phyloP scores from a whole-genome alignment of 2,113 vertebrate species.

The Lophius piscatorius region DNA sequence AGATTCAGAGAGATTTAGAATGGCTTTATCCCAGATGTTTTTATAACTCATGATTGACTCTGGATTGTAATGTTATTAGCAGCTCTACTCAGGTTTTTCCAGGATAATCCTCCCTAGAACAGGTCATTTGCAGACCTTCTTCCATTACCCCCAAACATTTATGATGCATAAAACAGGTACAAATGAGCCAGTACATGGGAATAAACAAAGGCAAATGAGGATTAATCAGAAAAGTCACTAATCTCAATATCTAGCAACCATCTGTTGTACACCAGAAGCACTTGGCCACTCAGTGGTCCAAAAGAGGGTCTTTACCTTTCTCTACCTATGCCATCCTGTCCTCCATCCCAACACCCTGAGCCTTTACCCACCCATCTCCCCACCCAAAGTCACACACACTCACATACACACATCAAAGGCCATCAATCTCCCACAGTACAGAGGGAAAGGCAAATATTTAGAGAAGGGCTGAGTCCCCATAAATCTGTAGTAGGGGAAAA shows the following conservation, averaged over 20 bases:
- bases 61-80: slow-evolving; percentile 72
- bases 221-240: background rate
- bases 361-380: slow-evolving; percentile 59
- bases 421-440: slow-evolving; percentile 83
- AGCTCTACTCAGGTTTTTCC: slow-evolving; percentile 42
- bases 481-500: slow-evolving; percentile 82
- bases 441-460: slow-evolving; percentile 87
- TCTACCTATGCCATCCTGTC: slow-evolving; percentile 27
- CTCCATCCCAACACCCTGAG: slow-evolving; percentile 58
- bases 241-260: slow-evolving; percentile 1
- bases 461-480: slow-evolving; percentile 83
- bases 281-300: slow-evolving; percentile 22
- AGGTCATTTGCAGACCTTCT: slow-evolving; percentile 53
- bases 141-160: slow-evolving; percentile 43
- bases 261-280: slow-evolving; percentile 13
- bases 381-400: slow-evolving; percentile 46
- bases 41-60: slow-evolving; percentile 65
- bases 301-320: slow-evolving; percentile 54
- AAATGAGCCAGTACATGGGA: background rate
- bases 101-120: slow-evolving; percentile 48
- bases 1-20: slow-evolving; percentile 58
- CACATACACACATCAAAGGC: slow-evolving; percentile 76
- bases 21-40: slow-evolving; percentile 72
- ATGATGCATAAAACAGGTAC: slow-evolving; percentile 3
- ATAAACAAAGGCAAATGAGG: background rate